A percentile compares a stretch with the other conserved stretches of the same genome.
Evolutionary conservation across 1,140 invertebrate genomes (phyloP).

Genomic region (Drosophila orena): DNA sequence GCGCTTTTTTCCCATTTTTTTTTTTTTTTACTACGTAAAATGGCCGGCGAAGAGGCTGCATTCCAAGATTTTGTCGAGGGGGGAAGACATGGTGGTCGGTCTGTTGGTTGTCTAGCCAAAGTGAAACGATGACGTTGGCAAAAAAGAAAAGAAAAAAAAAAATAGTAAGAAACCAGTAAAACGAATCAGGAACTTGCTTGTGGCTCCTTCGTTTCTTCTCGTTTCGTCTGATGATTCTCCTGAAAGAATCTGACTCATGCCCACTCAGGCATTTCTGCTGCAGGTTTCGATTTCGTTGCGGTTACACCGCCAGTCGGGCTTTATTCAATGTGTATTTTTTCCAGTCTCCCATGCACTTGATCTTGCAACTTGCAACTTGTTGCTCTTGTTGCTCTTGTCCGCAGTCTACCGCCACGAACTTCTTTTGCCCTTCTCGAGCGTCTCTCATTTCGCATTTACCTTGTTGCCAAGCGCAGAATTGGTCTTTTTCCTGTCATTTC

Average conservation of each 20-base stretch:
- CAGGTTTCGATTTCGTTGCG: slow-evolving; percentile 53
- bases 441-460: slow-evolving; percentile 4
- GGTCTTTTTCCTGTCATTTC: not conserved
- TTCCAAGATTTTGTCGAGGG: slow-evolving; percentile 33
- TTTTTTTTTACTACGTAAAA: slow-evolving; percentile 31
- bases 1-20: slow-evolving; percentile 1
- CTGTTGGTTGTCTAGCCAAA: slow-evolving; percentile 66
- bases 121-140: slow-evolving; percentile 51
- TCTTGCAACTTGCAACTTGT: slow-evolving; percentile 69
- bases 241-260: slow-evolving; percentile 40
- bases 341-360: slow-evolving; percentile 38
- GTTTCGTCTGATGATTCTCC: slow-evolving; percentile 8
- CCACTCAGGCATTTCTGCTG: slow-evolving; percentile 9
- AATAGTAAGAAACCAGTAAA: not conserved
- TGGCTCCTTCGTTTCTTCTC: slow-evolving; percentile 5
- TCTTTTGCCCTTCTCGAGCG: not conserved
- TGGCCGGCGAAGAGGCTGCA: slow-evolving; percentile 41
- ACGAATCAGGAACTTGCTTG: slow-evolving; percentile 24
- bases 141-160: slow-evolving; percentile 21
- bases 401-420: slow-evolving; percentile 10
- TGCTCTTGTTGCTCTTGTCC: slow-evolving; percentile 63
- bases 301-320: slow-evolving; percentile 26
- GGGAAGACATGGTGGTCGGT: slow-evolving; percentile 56
- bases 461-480: slow-evolving; percentile 21
- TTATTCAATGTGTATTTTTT: slow-evolving; percentile 12